These are phyloP conservation scores for Eupithecia pulchellata DNA, from an alignment of 2,888 invertebrate genomes.

Conservation along the genomic window DNA sequence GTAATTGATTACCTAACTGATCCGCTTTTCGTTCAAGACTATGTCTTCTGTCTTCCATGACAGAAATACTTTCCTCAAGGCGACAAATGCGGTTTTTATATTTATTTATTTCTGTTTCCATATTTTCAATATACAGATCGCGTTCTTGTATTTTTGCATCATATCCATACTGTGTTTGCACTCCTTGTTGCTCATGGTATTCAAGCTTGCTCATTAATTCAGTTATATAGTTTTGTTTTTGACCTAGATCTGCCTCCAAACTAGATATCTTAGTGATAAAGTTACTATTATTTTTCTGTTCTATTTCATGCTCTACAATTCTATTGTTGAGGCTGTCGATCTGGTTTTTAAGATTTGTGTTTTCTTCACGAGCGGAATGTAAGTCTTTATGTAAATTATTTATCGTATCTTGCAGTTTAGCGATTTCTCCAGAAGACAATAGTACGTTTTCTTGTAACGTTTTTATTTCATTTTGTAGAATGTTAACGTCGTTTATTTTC, in stretches of 20 bases:
- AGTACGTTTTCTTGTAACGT: slow-evolving; percentile 56
- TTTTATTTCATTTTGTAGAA: slow-evolving; percentile 59
- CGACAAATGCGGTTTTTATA: slow-evolving; percentile 87
- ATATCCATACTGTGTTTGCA: slow-evolving; percentile 76
- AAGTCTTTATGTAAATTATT: slow-evolving; percentile 62
- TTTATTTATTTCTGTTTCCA: slow-evolving; percentile 88
- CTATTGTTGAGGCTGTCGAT: slow-evolving; percentile 72
- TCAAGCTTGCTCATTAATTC: slow-evolving; percentile 68
- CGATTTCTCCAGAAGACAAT: slow-evolving; percentile 58
- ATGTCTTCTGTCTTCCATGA: slow-evolving; percentile 86
- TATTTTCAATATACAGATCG: slow-evolving; percentile 89
- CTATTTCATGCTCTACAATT: slow-evolving; percentile 73
- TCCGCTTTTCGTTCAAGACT: slow-evolving; percentile 87
- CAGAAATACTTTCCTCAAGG: slow-evolving; percentile 87
- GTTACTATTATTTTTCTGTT: slow-evolving; percentile 73
- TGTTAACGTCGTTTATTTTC: slow-evolving; percentile 58
- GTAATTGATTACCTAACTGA: slow-evolving; percentile 86
- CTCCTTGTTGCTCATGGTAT: slow-evolving; percentile 65
- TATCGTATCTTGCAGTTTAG: slow-evolving; percentile 57
- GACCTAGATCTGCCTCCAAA: slow-evolving; percentile 68
- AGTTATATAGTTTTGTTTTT: slow-evolving; percentile 70
- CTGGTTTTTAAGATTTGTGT: slow-evolving; percentile 58
- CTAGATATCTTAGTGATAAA: slow-evolving; percentile 70
- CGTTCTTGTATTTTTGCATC: slow-evolving; percentile 91
- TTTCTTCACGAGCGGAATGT: slow-evolving; percentile 60